phyloP scores from a whole-genome alignment of 2,888 invertebrate genomes.

The Vandiemenella viatica region DNA sequence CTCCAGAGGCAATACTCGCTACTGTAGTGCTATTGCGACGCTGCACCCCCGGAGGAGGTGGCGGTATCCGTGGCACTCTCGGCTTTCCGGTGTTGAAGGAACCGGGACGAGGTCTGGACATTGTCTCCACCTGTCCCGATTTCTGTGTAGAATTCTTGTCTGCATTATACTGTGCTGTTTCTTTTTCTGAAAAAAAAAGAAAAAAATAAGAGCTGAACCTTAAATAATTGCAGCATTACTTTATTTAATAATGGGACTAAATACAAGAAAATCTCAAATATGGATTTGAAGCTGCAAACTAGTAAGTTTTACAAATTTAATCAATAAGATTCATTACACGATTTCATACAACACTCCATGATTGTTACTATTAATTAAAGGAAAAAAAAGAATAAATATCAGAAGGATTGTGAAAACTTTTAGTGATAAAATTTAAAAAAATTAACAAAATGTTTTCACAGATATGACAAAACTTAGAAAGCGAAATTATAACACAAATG shows the following conservation, averaged over 20 bases:
- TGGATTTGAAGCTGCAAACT: too few species aligned
- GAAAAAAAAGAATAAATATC: background rate
- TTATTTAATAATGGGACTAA: too few species aligned
- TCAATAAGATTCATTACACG: too few species aligned
- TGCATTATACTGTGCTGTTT: too few species aligned
- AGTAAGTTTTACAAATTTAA: too few species aligned
- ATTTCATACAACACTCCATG: too few species aligned
- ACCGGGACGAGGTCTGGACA: slow-evolving; percentile 42
- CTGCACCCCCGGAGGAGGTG: slow-evolving; percentile 21
- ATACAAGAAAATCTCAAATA: too few species aligned
- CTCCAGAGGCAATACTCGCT: slow-evolving; percentile 10
- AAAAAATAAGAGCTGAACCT: too few species aligned
- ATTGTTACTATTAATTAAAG: background rate
- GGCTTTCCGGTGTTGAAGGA: slow-evolving; percentile 29
- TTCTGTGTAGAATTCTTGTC: too few species aligned
- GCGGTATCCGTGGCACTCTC: slow-evolving; percentile 19
- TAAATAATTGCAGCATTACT: too few species aligned
- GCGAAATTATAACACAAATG: too few species aligned
- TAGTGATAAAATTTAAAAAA: background rate
- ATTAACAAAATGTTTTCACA: background rate
- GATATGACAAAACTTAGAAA: background rate
- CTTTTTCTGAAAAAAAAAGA: too few species aligned
- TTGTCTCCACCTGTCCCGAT: slow-evolving; percentile 18
- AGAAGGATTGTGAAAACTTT: background rate
- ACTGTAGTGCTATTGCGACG: slow-evolving; percentile 19